A percentile compares a stretch with the other conserved stretches of the same genome.
These are phyloP conservation scores for Anas flavirostris DNA, from an alignment of 2,797 vertebrate species.

Conservation along the genomic window DNA sequence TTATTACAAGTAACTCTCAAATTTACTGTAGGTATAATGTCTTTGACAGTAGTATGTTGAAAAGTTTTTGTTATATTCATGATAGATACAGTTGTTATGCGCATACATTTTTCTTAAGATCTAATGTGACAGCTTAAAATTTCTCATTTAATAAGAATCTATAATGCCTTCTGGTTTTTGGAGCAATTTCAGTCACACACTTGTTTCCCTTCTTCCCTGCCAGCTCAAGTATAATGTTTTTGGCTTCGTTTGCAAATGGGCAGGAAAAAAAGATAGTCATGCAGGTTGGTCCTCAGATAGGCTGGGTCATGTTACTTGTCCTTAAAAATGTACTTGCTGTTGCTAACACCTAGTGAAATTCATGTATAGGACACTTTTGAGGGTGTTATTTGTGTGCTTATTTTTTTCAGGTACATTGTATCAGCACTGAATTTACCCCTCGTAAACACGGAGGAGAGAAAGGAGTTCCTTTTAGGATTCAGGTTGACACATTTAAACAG, in stretches of 20 bases:
- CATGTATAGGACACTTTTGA: neutral
- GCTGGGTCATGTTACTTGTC: neutral
- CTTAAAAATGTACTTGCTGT: neutral
- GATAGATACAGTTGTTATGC: neutral
- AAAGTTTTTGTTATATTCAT: neutral
- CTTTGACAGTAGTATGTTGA: neutral
- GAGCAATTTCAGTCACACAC: neutral
- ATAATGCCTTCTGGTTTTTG: neutral
- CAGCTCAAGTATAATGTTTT: neutral
- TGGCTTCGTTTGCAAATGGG: neutral
- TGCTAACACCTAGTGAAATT: neutral
- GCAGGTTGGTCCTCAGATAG: neutral
- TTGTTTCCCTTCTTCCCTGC: neutral
- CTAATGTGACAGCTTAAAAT: too few species aligned
- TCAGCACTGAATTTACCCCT: slow-evolving; percentile 87
- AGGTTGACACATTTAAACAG: slow-evolving; percentile 85
- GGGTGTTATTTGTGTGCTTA: neutral
- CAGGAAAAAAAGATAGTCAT: neutral
- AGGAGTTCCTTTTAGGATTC: slow-evolving; percentile 86
- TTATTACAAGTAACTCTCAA: neutral
- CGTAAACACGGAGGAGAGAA: slow-evolving; percentile 86
- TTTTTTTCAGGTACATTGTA: slow-evolving; percentile 82
- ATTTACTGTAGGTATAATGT: neutral
- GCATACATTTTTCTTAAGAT: neutral
- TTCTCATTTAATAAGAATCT: neutral